Conservation (phyloP, 2,113 vertebrate species). For the Sciurus niger region DNA sequence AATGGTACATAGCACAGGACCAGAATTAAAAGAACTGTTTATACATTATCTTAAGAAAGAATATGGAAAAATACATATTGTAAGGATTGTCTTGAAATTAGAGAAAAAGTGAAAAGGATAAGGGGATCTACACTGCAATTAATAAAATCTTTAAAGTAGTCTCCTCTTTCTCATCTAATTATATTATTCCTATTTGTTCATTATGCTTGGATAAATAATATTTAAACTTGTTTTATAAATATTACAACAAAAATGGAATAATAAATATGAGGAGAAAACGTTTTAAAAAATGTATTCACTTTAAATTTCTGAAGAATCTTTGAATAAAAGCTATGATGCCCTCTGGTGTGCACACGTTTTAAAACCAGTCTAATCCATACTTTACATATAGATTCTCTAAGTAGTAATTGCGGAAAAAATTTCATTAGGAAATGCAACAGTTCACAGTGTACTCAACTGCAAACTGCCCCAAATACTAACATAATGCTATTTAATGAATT, state of each 20-base stretch:
- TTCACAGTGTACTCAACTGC: slow-evolving; percentile 57
- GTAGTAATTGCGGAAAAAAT: slow-evolving; percentile 10
- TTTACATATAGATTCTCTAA: neutral
- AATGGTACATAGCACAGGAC: neutral
- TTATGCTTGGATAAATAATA: neutral
- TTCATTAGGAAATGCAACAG: neutral
- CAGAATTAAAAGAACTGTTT: neutral
- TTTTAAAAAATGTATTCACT: neutral
- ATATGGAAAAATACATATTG: neutral
- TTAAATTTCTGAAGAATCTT: slow-evolving; percentile 52
- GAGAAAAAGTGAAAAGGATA: neutral
- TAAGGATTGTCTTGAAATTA: neutral
- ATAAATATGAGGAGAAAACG: slow-evolving; percentile 15
- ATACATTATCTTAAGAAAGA: neutral
- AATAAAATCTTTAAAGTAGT: neutral
- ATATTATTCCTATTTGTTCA: neutral
- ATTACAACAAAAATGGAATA: neutral
- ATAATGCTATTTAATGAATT: slow-evolving; percentile 55
- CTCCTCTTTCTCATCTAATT: slow-evolving; percentile 54
- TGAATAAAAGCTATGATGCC: slow-evolving; percentile 78
- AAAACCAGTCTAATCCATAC: slow-evolving; percentile 3
- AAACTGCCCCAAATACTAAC: slow-evolving; percentile 50
- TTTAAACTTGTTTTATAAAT: slow-evolving; percentile 5
- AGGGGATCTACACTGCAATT: neutral
- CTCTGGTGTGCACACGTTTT: slow-evolving; percentile 80